Conservation (phyloP, 92 coral and sea anemone species). For the Micromussa lordhowensis region DNA sequence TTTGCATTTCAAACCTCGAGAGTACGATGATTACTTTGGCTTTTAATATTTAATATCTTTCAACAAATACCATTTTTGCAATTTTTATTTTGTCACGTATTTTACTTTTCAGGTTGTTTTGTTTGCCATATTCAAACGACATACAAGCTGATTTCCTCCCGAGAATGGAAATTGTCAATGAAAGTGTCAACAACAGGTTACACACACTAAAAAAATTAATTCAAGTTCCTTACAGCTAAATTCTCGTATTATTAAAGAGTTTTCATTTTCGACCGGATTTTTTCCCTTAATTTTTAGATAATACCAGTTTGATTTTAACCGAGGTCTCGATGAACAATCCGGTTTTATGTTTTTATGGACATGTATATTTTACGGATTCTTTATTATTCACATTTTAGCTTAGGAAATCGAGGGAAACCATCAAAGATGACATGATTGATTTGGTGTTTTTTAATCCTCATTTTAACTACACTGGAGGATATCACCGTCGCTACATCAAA, state of each 20-base stretch:
- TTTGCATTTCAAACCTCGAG: too few species aligned
- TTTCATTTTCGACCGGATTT: background rate
- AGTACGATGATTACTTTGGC: background rate
- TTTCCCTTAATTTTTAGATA: background rate
- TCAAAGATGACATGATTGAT: background rate
- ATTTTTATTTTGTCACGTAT: background rate
- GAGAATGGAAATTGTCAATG: background rate
- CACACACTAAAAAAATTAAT: background rate
- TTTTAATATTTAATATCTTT: slow-evolving; percentile 12
- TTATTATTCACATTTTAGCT: background rate
- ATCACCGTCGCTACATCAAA: background rate
- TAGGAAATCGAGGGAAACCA: background rate
- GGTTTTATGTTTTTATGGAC: background rate
- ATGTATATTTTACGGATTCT: background rate
- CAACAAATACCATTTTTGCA: background rate
- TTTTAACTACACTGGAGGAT: background rate
- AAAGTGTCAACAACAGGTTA: background rate
- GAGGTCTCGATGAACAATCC: background rate
- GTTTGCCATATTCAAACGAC: background rate
- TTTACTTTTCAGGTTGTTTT: background rate
- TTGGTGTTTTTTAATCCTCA: background rate
- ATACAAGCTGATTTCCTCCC: background rate
- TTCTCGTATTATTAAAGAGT: background rate
- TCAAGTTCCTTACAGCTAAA: background rate
- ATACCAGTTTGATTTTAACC: background rate